Evolutionary conservation across 2,888 invertebrate species (phyloP).

Genomic region (Epirrhoe alternata): DNA sequence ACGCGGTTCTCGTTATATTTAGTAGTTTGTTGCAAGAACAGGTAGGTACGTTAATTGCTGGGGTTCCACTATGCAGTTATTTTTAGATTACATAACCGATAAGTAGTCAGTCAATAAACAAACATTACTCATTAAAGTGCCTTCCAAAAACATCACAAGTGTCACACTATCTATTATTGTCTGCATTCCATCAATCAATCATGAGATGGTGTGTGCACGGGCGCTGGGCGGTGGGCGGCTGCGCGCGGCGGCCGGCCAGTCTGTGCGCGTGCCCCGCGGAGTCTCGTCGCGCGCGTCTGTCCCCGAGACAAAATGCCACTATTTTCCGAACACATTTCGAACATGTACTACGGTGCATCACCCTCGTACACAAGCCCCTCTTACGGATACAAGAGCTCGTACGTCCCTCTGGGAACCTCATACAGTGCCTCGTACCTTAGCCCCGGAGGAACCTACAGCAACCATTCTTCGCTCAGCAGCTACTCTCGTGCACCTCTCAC

Average conservation of each 20-base stretch:
- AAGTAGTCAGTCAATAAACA: slow-evolving; percentile 22
- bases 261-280: slow-evolving; percentile 63
- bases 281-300: slow-evolving; percentile 55
- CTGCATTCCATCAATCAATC: slow-evolving; percentile 76
- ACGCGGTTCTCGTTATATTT: slow-evolving; percentile 50
- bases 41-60: slow-evolving; percentile 22
- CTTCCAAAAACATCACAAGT: slow-evolving; percentile 58
- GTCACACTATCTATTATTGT: slow-evolving; percentile 71
- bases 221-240: slow-evolving; percentile 49
- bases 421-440: slow-evolving; percentile 82
- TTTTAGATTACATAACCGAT: slow-evolving; percentile 15
- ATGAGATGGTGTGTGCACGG: slow-evolving; percentile 61
- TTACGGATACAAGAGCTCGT: slow-evolving; percentile 75
- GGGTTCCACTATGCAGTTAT: slow-evolving; percentile 13
- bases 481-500: slow-evolving; percentile 83
- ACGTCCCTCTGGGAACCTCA: slow-evolving; percentile 67
- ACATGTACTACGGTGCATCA: slow-evolving; percentile 82
- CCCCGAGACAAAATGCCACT: slow-evolving; percentile 85
- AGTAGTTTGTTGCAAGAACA: slow-evolving; percentile 32
- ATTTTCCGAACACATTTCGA: slow-evolving; percentile 88
- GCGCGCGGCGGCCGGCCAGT: slow-evolving; percentile 61
- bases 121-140: slow-evolving; percentile 49
- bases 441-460: slow-evolving; percentile 77
- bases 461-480: slow-evolving; percentile 79
- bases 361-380: slow-evolving; percentile 80